A percentile compares a stretch with the other conserved stretches of the same genome.
phyloP scores from a whole-genome alignment of 2,888 invertebrate species.

The Eremobia ochroleuca region DNA sequence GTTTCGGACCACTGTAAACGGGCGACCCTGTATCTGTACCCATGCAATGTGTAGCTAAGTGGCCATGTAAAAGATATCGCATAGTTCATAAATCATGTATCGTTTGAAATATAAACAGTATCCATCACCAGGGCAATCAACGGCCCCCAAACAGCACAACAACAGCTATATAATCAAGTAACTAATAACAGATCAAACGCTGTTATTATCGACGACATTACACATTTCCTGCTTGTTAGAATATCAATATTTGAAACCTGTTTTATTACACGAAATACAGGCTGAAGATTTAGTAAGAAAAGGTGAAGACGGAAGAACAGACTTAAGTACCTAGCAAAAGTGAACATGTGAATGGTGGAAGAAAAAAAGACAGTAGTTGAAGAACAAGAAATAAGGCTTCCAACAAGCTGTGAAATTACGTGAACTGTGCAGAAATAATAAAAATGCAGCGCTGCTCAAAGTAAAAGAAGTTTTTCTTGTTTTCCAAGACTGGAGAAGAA shows the following conservation, averaged over 20 bases:
- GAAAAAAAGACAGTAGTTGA: background rate
- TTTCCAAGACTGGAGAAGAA: background rate
- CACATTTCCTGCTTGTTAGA: conserved; percentile 26
- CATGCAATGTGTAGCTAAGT: background rate
- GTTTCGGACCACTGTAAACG: background rate
- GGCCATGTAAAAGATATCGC: background rate
- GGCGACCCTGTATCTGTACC: too few relatives aligned
- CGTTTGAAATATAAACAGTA: conserved; percentile 25
- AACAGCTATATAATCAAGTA: conserved; percentile 24
- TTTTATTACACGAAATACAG: background rate
- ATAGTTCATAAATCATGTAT: background rate
- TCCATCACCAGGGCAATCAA: conserved; percentile 21
- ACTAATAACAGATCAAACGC: conserved; percentile 46
- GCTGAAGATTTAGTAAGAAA: background rate
- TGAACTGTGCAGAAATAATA: conserved; percentile 7
- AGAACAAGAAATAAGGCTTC: conserved; percentile 2
- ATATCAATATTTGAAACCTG: conserved; percentile 39
- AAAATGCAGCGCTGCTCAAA: background rate
- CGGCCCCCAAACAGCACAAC: conserved; percentile 16
- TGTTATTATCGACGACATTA: conserved; percentile 46
- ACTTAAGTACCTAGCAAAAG: too few relatives aligned
- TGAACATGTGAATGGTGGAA: background rate
- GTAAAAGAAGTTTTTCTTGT: conserved; percentile 6
- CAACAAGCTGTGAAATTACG: conserved; percentile 9
- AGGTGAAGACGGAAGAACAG: background rate